A percentile compares a stretch with the other conserved stretches of the same genome.
phyloP scores from a whole-genome alignment of 2,888 invertebrate genomes.

The Ferdinandea cuprea region DNA sequence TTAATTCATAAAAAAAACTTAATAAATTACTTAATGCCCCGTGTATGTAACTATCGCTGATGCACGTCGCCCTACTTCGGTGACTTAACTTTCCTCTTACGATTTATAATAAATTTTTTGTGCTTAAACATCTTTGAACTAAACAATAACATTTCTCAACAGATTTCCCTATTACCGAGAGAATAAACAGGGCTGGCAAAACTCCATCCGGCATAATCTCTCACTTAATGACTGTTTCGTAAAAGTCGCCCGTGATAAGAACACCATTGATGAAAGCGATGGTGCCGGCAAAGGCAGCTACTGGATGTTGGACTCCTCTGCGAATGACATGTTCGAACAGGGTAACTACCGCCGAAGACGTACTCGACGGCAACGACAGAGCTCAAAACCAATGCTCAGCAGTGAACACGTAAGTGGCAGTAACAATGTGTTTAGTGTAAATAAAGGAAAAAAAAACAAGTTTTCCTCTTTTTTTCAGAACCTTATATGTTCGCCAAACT shows the following conservation, averaged over 20 bases:
- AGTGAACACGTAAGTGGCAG: conserved; percentile 50
- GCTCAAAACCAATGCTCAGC: conserved; percentile 76
- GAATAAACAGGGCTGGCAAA: conserved; percentile 93
- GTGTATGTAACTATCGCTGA: too few species aligned
- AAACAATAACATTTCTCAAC: not conserved
- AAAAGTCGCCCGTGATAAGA: conserved; percentile 85
- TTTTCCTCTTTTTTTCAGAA: conserved; percentile 21
- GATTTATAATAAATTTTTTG: too few species aligned
- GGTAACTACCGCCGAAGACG: conserved; percentile 92
- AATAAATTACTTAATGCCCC: too few species aligned
- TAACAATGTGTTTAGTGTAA: not conserved
- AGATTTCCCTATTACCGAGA: conserved; percentile 92
- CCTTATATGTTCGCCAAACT: conserved; percentile 45
- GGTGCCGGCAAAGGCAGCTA: conserved; percentile 89
- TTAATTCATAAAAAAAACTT: too few species aligned
- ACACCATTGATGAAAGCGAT: conserved; percentile 81
- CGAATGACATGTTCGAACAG: conserved; percentile 93
- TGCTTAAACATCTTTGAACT: not conserved
- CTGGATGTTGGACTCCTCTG: conserved; percentile 91
- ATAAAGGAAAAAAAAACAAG: not conserved
- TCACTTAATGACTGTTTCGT: conserved; percentile 92
- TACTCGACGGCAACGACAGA: conserved; percentile 85
- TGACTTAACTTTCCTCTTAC: too few species aligned
- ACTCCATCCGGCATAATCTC: conserved; percentile 91
- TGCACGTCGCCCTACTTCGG: too few species aligned